phyloP scores from a whole-genome alignment of 2,888 invertebrate genomes.

The Apantesis nais region DNA sequence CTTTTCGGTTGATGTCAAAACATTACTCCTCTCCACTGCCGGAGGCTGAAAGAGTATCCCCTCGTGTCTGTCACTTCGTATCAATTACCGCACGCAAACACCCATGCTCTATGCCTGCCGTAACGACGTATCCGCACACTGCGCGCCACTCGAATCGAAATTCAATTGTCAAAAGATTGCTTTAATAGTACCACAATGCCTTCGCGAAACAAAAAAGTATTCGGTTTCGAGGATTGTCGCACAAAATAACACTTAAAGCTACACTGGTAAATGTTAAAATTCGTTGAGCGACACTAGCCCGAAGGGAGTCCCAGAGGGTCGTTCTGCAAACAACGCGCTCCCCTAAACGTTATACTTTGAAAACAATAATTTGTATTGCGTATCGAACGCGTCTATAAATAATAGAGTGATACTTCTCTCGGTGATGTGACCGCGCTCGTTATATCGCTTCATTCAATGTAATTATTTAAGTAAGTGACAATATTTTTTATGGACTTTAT shows the following conservation, averaged over 20 bases:
- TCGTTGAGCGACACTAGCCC: conserved; percentile 52
- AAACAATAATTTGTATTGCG: conserved; percentile 86
- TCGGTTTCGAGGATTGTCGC: conserved; percentile 52
- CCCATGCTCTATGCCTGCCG: conserved; percentile 63
- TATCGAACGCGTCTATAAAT: conserved; percentile 85
- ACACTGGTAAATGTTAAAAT: conserved; percentile 64
- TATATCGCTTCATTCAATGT: conserved; percentile 61
- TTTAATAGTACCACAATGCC: conserved; percentile 75
- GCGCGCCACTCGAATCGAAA: conserved; percentile 74
- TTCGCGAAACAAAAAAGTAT: conserved; percentile 68
- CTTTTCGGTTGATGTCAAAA: conserved; percentile 83
- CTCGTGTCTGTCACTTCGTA: conserved; percentile 83
- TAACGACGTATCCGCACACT: conserved; percentile 77
- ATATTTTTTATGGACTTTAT: conserved; percentile 23
- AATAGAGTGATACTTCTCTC: conserved; percentile 83
- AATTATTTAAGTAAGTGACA: conserved; percentile 44
- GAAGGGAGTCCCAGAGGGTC: conserved; percentile 75
- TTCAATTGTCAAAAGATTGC: conserved; percentile 85
- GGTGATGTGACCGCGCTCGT: conserved; percentile 61
- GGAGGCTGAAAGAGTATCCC: conserved; percentile 79
- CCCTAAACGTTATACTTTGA: conserved; percentile 86
- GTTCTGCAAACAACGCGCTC: conserved; percentile 81
- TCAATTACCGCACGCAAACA: conserved; percentile 86
- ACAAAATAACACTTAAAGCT: conserved; percentile 67
- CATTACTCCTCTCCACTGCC: conserved; percentile 74